Evolutionary conservation across 2,113 vertebrate genomes (phyloP).

Genomic region (Syngnathus scovelli): DNA sequence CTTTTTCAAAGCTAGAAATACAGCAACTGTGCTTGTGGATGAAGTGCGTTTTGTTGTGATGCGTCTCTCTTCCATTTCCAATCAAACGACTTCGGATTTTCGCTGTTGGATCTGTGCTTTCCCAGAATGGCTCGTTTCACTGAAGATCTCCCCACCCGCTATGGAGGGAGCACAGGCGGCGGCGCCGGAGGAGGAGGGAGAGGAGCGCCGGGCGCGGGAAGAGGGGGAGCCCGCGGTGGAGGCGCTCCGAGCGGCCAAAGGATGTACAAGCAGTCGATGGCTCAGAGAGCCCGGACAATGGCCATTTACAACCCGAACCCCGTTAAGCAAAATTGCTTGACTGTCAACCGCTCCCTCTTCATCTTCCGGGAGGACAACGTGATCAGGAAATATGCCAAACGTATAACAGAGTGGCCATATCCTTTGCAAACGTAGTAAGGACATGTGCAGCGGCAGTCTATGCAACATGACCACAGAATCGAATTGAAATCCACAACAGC

Average conservation of each 20-base stretch:
- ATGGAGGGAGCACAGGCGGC: conserved; percentile 73
- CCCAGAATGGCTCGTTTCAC: conserved; percentile 93
- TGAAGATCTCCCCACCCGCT: conserved; percentile 88
- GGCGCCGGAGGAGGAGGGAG: conserved; percentile 72
- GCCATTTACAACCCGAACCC: conserved; percentile 99
- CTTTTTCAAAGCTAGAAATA: neutral
- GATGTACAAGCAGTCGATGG: conserved; percentile 98
- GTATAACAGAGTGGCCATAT: conserved; percentile 99
- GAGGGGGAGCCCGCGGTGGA: conserved; percentile 82
- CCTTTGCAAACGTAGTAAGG: conserved; percentile 64
- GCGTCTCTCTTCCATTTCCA: conserved; percentile 69
- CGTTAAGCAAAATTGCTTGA: conserved; percentile 97
- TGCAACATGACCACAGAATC: conserved; percentile 12
- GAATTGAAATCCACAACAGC: conserved; percentile 11
- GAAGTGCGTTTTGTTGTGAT: conserved; percentile 73
- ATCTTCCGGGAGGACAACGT: conserved; percentile 98
- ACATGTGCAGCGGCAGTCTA: too few species aligned
- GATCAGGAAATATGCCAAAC: conserved; percentile 97
- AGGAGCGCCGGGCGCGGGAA: conserved; percentile 73
- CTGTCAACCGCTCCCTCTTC: conserved; percentile 98
- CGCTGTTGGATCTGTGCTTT: conserved; percentile 76
- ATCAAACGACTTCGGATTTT: conserved; percentile 77
- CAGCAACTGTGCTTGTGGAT: conserved; percentile 46
- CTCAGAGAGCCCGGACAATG: conserved; percentile 96
- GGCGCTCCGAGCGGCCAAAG: conserved; percentile 85